A percentile compares a stretch with the other conserved stretches of the same genome.
phyloP scores from a whole-genome alignment of 2,797 vertebrate genomes.

The Schizothorax lantsangensis region DNA sequence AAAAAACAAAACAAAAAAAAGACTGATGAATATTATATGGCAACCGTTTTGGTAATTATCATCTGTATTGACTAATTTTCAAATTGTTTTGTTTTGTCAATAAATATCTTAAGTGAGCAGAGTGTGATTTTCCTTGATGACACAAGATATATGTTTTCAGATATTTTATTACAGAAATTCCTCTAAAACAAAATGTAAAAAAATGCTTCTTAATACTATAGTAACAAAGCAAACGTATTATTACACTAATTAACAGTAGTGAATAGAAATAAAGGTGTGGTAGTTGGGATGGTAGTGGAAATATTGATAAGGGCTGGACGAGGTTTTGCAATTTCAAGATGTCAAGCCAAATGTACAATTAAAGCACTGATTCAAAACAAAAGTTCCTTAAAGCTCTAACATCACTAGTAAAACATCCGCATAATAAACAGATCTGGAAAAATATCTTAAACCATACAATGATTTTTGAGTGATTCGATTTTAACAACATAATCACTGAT shows the following conservation, averaged over 20 bases:
- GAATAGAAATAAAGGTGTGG: background rate
- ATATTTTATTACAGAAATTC: background rate
- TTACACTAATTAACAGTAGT: background rate
- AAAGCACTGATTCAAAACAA: background rate
- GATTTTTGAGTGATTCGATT: background rate
- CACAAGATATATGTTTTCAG: background rate
- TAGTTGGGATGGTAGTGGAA: background rate
- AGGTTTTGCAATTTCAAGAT: background rate
- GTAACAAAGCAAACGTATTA: background rate
- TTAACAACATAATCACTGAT: background rate
- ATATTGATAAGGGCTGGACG: background rate
- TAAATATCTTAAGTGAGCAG: background rate
- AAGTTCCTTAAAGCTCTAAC: background rate
- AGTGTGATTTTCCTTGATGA: background rate
- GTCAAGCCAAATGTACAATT: background rate
- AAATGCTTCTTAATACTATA: background rate
- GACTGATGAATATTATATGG: background rate
- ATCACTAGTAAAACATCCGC: background rate
- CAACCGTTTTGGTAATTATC: background rate
- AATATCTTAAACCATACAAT: background rate
- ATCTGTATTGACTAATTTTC: background rate
- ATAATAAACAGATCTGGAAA: no score
- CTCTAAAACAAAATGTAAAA: background rate
- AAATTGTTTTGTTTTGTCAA: background rate
- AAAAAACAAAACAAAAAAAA: background rate